These are phyloP conservation scores for Chloroclysta siterata DNA, from an alignment of 2,888 invertebrate genomes.

Conservation along the genomic window DNA sequence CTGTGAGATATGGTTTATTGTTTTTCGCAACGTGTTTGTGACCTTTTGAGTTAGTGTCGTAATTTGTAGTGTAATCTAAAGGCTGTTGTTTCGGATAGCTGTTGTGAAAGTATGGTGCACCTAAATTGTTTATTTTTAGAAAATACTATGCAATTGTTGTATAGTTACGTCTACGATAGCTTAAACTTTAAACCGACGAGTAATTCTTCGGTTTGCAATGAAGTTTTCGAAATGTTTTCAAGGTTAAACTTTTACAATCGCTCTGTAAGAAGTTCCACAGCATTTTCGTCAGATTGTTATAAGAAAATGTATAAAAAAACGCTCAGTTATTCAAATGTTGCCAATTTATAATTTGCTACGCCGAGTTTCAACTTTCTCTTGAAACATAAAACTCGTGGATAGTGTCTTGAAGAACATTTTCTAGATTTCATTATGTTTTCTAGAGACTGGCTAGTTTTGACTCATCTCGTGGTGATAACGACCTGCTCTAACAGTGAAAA, in stretches of 20 bases:
- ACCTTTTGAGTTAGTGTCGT: conserved; percentile 26
- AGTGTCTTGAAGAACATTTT: conserved; percentile 7
- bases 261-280: not conserved
- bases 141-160: not conserved
- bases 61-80: conserved; percentile 11
- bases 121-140: conserved; percentile 6
- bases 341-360: conserved; percentile 12
- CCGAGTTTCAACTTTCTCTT: conserved; percentile 14
- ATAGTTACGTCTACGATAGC: not conserved
- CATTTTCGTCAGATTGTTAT: not conserved
- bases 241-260: not conserved
- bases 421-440: conserved; percentile 15
- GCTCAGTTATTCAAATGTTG: not conserved
- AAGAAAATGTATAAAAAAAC: not conserved
- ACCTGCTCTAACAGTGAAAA: conserved; percentile 22
- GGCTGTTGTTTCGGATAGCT: not conserved
- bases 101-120: conserved; percentile 23
- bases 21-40: conserved; percentile 23
- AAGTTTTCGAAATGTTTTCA: not conserved
- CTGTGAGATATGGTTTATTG: conserved; percentile 17
- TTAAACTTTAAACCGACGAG: not conserved
- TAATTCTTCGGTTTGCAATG: not conserved
- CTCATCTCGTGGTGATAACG: conserved; percentile 21
- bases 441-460: conserved; percentile 7
- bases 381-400: conserved; percentile 15